Evolutionary conservation across 2,797 vertebrate genomes (phyloP), one percentile per base, ranked within the genome.

Genomic region (Pteronotus mesoamericanus): DNA sequence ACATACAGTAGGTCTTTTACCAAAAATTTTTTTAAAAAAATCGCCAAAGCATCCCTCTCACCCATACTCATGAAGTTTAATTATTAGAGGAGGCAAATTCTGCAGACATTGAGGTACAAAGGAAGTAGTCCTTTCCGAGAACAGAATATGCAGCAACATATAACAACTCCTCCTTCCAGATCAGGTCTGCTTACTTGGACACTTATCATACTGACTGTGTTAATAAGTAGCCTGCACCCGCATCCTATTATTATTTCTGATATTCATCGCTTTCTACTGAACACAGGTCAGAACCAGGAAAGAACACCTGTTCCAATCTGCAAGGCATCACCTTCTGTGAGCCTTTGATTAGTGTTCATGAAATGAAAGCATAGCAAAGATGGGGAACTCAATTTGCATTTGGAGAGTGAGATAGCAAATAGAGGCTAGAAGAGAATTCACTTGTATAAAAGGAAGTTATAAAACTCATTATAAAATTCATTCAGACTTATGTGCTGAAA

Each of bases 241-340:
- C 69, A 37, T 95, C 96, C 97, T 93, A 51, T 97, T 98, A 98
- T 98, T 97, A 97, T 95, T 98, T 94, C 97, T 98, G 98, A 98
- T 98, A 97, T 84, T 98, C 98, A 98, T 98, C 96, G 42, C 91
- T 97, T 88, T 97, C 97, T 94, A 83, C 94, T 96, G 97, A 98
- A 97, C 96, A 97, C 21, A 79, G 98, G 97, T 98, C 98, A 98
- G 97, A 98, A 97, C 96, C 95, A 96, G 97, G 97, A 98, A 97
- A 98, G 98, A 98, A 98, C 97, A 98, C 97, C 94, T 98, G 97
- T 94, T 98, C 97, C 86, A 51, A 95, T 98, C 95, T 82, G 89
- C 92, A 97, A 98, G 97, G 93, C 97, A 96, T 91, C 74, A 97
- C 96, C 97, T 98, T 98, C 98, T 98, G 98, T 98, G 98, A 98